phyloP scores from a whole-genome alignment of 2,113 vertebrate species.

The Eptesicus fuscus region DNA sequence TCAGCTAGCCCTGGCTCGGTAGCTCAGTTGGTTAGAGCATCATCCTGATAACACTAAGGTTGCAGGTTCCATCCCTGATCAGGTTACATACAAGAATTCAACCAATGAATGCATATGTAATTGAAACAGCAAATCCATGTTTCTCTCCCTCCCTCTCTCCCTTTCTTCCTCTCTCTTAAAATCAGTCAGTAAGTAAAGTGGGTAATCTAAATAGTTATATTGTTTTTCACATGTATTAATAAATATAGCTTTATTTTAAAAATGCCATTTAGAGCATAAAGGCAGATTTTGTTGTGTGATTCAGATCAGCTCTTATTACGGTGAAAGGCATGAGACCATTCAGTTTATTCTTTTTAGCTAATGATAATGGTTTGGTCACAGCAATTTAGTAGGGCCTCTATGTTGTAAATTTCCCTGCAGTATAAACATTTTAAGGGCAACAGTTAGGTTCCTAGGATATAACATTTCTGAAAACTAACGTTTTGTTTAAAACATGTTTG shows the following conservation, averaged over 20 bases:
- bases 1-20: neutral
- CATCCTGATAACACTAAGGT: neutral
- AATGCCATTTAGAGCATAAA: neutral
- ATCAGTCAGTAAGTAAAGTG: no score
- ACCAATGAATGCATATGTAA: neutral
- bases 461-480: conserved; percentile 12
- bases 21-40: neutral
- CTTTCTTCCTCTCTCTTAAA: no score
- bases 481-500: conserved; percentile 48
- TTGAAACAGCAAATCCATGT: no score
- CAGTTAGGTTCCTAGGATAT: neutral
- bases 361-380: conserved; percentile 37
- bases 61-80: neutral
- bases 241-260: neutral
- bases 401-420: conserved; percentile 10
- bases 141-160: no score
- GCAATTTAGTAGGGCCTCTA: conserved; percentile 18
- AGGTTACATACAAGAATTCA: neutral
- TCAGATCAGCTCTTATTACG: neutral
- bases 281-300: neutral
- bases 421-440: conserved; percentile 48
- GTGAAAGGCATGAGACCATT: conserved; percentile 17
- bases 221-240: no score
- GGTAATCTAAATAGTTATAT: no score
- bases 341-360: conserved; percentile 20